A percentile compares a stretch with the other conserved stretches of the same genome.
Conservation (phyloP, 2,888 invertebrate species). For the Trachelus iudaicus region DNA sequence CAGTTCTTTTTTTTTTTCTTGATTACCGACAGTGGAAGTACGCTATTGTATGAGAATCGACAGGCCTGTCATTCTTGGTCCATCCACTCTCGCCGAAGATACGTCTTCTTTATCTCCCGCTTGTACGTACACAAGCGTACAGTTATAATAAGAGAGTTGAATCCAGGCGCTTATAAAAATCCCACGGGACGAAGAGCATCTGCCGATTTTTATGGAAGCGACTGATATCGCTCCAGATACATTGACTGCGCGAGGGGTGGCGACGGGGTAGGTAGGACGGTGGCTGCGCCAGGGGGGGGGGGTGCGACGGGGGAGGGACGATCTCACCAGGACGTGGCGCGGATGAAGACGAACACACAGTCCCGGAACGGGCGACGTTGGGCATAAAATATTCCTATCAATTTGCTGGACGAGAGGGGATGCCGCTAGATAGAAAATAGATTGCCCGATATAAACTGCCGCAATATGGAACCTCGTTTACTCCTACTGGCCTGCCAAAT, state of each 20-base stretch:
- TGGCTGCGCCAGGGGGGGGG: no score
- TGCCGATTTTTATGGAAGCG: conserved; percentile 13
- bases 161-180: no score
- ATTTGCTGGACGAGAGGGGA: conserved; percentile 41
- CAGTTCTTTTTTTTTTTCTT: no score
- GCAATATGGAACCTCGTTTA: not conserved
- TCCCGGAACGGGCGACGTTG: conserved; percentile 17
- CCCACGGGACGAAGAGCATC: conserved; percentile 19
- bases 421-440: conserved; percentile 38
- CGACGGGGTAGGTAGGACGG: no score
- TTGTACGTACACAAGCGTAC: not conserved
- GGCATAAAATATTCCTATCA: conserved; percentile 45
- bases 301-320: not conserved
- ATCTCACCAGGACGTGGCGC: not conserved
- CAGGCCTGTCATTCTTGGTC: no score
- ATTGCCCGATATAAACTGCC: conserved; percentile 35
- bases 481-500: not conserved
- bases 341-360: conserved; percentile 2
- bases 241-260: no score
- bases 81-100: no score
- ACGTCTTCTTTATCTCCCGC: not conserved
- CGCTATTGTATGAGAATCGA: no score
- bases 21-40: no score
- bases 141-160: not conserved
- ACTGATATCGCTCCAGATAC: not conserved